Evolutionary conservation across 2,113 vertebrate species (phyloP), one percentile per base, ranked within the genome.

Genomic region (Cariama cristata): DNA sequence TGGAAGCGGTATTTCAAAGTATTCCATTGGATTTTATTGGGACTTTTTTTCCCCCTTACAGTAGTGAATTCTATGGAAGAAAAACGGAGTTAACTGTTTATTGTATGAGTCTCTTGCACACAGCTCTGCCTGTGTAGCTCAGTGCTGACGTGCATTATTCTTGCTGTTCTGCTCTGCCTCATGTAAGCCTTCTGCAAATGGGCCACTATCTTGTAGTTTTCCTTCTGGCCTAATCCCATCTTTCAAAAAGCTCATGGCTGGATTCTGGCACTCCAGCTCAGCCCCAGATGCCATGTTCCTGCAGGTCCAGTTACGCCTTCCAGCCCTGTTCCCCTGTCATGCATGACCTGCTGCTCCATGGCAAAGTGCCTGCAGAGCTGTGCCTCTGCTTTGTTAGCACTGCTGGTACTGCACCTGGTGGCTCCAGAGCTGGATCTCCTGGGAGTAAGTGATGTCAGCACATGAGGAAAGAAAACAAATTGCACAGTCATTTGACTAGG

Each of bases 81-180:
- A 93, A 76, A 85, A 30, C 7, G 15, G 23, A 79, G 18, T 80
- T 92, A 60, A 47, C 50, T 30, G 42, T 80, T 76, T 68, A 33
- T 71, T 60, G 8, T 0, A 2, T 5, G 5, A 49, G 33, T 60
- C 33, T 66, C 38, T 85, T 4, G 2, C n/a, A 44, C 30, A 8
- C 44, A 47, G 12, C 49, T 86, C 82, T 86, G 49, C 77, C 28
- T 26, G 8, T 3, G 28, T 35, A 35, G 53, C 79, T 80, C 23
- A 32, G 14, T 38, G 27, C 33, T 76, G 49, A 52, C 0, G 0
- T 14, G 50, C 49, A n/a, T 56, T 17, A 8, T 69, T 69, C 63
- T 86, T 88, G 40, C 24, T 75, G 47, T 75, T 91, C 72, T 80
- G 28, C 28, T 86, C 58, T 91, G 38, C 38, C 40, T 79, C 53